Conservation (phyloP, 1,140 invertebrate species). For the Anastrepha obliqua region DNA sequence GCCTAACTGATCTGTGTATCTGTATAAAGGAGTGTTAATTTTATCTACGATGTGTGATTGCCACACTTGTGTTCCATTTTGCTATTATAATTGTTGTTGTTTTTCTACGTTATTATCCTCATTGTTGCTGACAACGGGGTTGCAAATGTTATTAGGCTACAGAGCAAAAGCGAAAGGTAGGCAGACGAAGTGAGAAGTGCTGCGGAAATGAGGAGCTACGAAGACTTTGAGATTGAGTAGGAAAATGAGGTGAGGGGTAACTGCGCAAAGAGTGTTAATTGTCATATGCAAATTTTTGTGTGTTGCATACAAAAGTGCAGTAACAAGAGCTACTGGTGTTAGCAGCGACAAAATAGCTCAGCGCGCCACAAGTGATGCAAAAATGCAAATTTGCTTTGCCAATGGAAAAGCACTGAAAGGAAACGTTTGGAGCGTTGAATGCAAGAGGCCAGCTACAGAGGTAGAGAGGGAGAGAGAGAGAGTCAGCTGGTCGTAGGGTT, state of each 20-base stretch:
- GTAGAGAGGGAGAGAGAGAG: neutral
- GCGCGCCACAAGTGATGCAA: conserved; percentile 13
- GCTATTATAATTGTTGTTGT: neutral
- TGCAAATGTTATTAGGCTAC: too few relatives aligned
- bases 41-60: conserved; percentile 32
- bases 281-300: conserved; percentile 47
- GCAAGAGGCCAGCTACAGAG: neutral
- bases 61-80: conserved; percentile 16
- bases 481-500: neutral
- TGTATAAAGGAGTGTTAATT: conserved; percentile 21
- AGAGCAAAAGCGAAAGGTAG: neutral
- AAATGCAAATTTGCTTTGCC: conserved; percentile 36
- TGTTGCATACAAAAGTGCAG: conserved; percentile 34
- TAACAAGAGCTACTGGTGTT: neutral
- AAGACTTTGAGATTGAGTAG: neutral
- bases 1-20: neutral
- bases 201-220: neutral
- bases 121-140: neutral
- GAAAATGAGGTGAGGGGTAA: neutral
- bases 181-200: neutral
- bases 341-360: neutral
- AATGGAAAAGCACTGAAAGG: neutral
- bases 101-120: neutral
- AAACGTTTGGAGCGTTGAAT: neutral
- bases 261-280: conserved; percentile 36